Evolutionary conservation across 2,888 invertebrate species (phyloP).

Genomic region (Pammene aurita): DNA sequence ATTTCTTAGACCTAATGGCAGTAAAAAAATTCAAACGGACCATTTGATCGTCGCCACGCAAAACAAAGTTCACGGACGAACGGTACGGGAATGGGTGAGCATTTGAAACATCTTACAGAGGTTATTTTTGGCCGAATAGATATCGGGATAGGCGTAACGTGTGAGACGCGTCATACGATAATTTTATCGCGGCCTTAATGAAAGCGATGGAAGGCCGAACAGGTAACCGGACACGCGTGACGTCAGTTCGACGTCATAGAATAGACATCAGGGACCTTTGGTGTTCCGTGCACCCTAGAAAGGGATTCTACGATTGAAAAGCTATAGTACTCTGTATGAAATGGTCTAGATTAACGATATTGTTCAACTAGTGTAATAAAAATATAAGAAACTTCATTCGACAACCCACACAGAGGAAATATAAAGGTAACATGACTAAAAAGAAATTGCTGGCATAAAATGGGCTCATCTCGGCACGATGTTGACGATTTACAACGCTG

Average conservation of each 20-base stretch:
- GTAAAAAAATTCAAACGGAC: neutral
- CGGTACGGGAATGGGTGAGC: conserved; percentile 48
- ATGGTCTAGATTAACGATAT: too few species aligned
- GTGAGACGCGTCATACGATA: conserved; percentile 72
- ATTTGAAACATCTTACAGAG: conserved; percentile 55
- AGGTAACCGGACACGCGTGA: conserved; percentile 76
- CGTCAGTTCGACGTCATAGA: conserved; percentile 59
- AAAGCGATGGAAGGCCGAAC: conserved; percentile 69
- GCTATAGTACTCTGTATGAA: too few species aligned
- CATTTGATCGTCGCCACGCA: neutral
- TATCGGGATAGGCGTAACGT: conserved; percentile 55
- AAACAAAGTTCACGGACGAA: conserved; percentile 35
- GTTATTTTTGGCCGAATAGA: conserved; percentile 69
- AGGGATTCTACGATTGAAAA: neutral
- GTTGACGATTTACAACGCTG: too few species aligned
- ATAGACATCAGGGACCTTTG: conserved; percentile 51
- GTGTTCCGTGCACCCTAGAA: conserved; percentile 49
- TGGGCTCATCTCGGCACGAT: too few species aligned
- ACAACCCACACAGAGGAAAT: too few species aligned
- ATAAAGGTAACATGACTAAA: too few species aligned
- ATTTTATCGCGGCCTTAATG: conserved; percentile 81
- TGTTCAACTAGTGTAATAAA: too few species aligned
- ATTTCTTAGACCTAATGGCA: neutral
- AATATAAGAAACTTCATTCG: too few species aligned
- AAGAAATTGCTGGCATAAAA: too few species aligned